Evolutionary conservation across 2,888 invertebrate species (phyloP), one percentile per base, ranked within the genome.

Genomic region (Itoplectis maculator): DNA sequence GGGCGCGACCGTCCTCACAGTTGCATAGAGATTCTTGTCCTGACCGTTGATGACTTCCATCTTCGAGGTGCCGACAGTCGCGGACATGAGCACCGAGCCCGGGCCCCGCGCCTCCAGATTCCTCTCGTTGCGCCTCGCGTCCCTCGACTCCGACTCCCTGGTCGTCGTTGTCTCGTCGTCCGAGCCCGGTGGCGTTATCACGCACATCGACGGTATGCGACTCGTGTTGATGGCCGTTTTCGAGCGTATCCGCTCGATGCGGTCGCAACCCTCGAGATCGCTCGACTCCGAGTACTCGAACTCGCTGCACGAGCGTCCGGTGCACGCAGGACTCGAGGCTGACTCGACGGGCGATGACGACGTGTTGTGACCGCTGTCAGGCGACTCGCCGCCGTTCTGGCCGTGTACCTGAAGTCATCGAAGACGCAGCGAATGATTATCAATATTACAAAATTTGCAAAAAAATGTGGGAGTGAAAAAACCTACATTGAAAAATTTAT

Each of bases 191-290:
- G 98, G 97, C 15, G 98, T 98, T 68, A 98, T 97, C 2, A 97
- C 97, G 92, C 98, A 98, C 96, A 98, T 97, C 5, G 98, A 97
- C 0, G 98, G 98, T 90, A 98, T 98, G 87, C 98, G 95, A 87
- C 97, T 97, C 70, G 97, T 96, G 89, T 96, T 97, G 56, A 98
- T 97, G 0, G 96, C 96, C 0, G 98, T 98, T 93, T 98, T 98
- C 56, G 96, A 96, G 82, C 97, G 94, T 84, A 98, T 96, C 86
- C 97, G 94, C 93, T 98, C 97, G 88, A 97, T 96, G 89, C 97
- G 94, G 90, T 97, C 97, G 35, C 97, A 95, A n/a, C 97, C 97
- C 93, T 97, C 97, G 86, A 97, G 94, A 91, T 97, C 97, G 0
- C 97, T 97, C 54, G 97, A 96, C 93, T 97, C 97, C 0, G 97